Evolutionary conservation across 2,888 invertebrate genomes (phyloP).

Genomic region (Pterostichus madidus): DNA sequence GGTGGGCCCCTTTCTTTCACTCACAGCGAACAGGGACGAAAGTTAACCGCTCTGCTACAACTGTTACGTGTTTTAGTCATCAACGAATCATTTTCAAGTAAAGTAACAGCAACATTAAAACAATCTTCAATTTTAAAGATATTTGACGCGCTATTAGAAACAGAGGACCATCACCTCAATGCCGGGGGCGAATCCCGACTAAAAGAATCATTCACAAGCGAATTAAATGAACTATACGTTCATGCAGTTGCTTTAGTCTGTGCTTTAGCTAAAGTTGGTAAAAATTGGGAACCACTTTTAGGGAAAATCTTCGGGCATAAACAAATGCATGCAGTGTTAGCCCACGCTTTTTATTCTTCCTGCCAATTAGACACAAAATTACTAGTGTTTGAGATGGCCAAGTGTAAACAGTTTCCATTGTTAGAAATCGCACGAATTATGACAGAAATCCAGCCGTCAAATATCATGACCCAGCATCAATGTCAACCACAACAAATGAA

Average conservation of each 20-base stretch:
- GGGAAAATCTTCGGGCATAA: constrained; percentile 72
- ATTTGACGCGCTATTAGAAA: constrained; percentile 75
- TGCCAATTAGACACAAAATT: constrained; percentile 76
- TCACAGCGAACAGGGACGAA: constrained; percentile 74
- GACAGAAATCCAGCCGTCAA: constrained; percentile 70
- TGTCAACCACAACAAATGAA: not conserved
- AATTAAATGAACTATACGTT: constrained; percentile 77
- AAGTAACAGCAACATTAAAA: constrained; percentile 75
- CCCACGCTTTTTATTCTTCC: constrained; percentile 78
- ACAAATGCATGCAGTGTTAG: constrained; percentile 78
- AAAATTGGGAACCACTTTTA: constrained; percentile 77
- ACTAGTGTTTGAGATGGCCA: constrained; percentile 75
- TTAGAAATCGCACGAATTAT: constrained; percentile 71
- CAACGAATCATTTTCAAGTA: constrained; percentile 72
- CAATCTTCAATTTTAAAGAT: constrained; percentile 75
- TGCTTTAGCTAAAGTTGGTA: constrained; percentile 77
- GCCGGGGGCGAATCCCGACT: constrained; percentile 72
- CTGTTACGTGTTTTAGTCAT: constrained; percentile 77
- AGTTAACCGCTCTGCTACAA: constrained; percentile 78
- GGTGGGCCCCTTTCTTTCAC: not conserved
- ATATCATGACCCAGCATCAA: not conserved
- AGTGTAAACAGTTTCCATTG: constrained; percentile 71
- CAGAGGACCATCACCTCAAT: constrained; percentile 68
- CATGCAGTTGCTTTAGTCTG: constrained; percentile 78
- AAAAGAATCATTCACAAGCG: constrained; percentile 73